Conservation (phyloP, 2,113 vertebrate species). For the Erythrolamprus reginae region DNA sequence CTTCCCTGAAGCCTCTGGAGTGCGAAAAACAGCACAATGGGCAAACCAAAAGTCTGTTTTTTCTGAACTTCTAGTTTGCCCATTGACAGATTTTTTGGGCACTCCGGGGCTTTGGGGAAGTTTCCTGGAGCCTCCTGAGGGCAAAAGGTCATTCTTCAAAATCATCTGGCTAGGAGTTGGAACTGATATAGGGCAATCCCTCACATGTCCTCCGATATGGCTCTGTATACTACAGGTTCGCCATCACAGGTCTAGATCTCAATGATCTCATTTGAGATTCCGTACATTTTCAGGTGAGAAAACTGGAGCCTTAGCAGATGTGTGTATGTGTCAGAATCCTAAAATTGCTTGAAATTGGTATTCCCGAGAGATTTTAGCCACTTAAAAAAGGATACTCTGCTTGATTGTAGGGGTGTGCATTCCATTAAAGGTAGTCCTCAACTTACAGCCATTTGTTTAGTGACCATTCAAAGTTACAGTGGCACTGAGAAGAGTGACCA, state of each 20-base stretch:
- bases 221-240: too few relatives aligned
- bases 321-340: background rate
- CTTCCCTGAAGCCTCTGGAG: too few relatives aligned
- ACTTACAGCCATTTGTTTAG: background rate
- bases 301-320: background rate
- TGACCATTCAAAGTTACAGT: background rate
- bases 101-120: too few relatives aligned
- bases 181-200: too few relatives aligned
- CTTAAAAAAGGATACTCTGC: background rate
- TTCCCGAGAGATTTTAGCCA: background rate
- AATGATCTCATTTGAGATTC: background rate
- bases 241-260: background rate
- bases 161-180: too few relatives aligned
- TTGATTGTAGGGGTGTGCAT: background rate
- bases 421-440: background rate
- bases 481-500: background rate
- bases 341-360: background rate
- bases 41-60: too few relatives aligned
- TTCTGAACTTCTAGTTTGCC: too few relatives aligned
- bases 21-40: too few relatives aligned
- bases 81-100: too few relatives aligned
- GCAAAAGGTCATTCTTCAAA: too few relatives aligned
- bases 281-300: background rate
- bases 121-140: too few relatives aligned
- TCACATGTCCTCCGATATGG: too few relatives aligned